Evolutionary conservation across 1,140 invertebrate genomes (phyloP).

Genomic region (Holotrichia oblita): DNA sequence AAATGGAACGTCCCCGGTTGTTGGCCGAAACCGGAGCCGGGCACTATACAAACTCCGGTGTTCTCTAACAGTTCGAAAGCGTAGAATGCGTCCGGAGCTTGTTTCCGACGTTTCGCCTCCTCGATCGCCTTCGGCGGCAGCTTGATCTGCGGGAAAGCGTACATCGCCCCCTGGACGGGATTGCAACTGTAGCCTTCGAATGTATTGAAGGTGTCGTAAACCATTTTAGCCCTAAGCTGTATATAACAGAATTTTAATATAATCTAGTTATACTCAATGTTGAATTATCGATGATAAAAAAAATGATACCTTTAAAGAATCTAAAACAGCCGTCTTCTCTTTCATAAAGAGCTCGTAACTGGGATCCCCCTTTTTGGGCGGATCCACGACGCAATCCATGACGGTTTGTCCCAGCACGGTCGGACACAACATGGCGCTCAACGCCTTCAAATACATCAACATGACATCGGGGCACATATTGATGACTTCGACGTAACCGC

Average conservation of each 20-base stretch:
- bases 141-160: conserved; percentile 89
- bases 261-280: too few relatives aligned
- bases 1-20: conserved; percentile 94
- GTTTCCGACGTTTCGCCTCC: conserved; percentile 75
- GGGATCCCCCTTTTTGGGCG: conserved; percentile 83
- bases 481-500: conserved; percentile 91
- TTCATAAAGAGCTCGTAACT: conserved; percentile 79
- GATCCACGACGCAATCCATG: conserved; percentile 78
- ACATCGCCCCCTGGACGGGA: conserved; percentile 95
- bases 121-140: conserved; percentile 82
- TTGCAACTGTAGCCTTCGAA: conserved; percentile 93
- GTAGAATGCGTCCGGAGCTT: conserved; percentile 91
- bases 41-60: conserved; percentile 89
- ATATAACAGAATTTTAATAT: conserved; percentile 43
- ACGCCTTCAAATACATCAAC: conserved; percentile 87
- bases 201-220: conserved; percentile 90
- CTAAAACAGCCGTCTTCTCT: conserved; percentile 85
- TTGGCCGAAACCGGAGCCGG: conserved; percentile 97
- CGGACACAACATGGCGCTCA: conserved; percentile 95
- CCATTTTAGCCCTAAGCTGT: conserved; percentile 76
- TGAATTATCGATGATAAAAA: too few relatives aligned
- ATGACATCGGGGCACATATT: conserved; percentile 89
- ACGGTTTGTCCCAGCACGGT: conserved; percentile 89
- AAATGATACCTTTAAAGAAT: conserved; percentile 72
- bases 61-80: conserved; percentile 93